A percentile compares a stretch with the other conserved stretches of the same genome.
Conservation (phyloP, 2,113 vertebrate genomes). For the Pseudorectes ferrugineus region DNA sequence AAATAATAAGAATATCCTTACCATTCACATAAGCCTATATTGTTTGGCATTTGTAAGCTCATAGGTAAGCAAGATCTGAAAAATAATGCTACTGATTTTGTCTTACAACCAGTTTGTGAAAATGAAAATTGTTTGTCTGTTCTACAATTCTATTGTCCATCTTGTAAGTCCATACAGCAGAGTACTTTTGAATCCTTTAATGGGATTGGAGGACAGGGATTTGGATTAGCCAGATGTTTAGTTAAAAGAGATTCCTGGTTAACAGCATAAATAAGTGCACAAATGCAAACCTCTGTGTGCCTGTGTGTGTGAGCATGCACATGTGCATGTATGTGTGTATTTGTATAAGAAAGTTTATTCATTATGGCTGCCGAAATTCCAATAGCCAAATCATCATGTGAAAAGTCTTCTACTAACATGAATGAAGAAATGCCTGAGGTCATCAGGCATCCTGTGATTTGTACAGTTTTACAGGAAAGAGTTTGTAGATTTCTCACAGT, state of each 20-base stretch:
- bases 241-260: neutral
- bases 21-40: neutral
- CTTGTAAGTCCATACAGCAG: neutral
- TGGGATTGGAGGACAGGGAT: neutral
- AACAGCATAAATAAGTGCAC: neutral
- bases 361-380: neutral
- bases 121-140: neutral
- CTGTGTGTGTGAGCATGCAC: neutral
- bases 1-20: neutral
- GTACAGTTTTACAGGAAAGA: neutral
- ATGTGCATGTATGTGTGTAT: neutral
- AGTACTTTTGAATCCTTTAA: neutral
- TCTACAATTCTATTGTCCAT: neutral
- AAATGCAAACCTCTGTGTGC: neutral
- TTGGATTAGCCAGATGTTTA: neutral
- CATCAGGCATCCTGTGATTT: neutral
- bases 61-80: neutral
- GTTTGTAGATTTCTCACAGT: neutral
- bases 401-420: neutral
- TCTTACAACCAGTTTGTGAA: neutral
- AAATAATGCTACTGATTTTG: neutral
- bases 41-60: neutral
- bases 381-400: neutral
- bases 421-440: neutral
- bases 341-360: neutral